Evolutionary conservation across 2,113 vertebrate species (phyloP).

Genomic region (Toxotes jaculatrix): DNA sequence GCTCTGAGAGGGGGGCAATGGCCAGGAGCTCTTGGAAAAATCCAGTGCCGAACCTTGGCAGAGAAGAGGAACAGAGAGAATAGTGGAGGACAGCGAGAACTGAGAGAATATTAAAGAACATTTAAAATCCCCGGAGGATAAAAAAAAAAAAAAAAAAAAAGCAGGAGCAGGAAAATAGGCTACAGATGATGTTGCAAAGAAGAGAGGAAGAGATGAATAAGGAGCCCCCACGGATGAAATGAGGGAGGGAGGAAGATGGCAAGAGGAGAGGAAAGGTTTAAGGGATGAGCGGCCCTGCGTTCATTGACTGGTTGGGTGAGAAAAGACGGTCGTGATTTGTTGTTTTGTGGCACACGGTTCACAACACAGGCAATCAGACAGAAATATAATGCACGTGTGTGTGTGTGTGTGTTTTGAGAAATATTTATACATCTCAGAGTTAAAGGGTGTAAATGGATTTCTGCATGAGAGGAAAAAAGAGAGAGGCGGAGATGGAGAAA

Average conservation of each 20-base stretch:
- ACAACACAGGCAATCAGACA: slow-evolving; percentile 48
- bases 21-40: slow-evolving; percentile 57
- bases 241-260: slow-evolving; percentile 43
- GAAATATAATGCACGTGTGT: slow-evolving; percentile 46
- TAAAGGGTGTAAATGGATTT: slow-evolving; percentile 72
- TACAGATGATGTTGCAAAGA: slow-evolving; percentile 67
- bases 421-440: slow-evolving; percentile 59
- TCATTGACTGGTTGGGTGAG: slow-evolving; percentile 56
- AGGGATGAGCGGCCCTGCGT: slow-evolving; percentile 59
- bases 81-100: slow-evolving; percentile 64
- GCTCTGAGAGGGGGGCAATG: slow-evolving; percentile 24
- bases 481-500: slow-evolving; percentile 48
- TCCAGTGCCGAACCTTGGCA: slow-evolving; percentile 23
- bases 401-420: slow-evolving; percentile 49
- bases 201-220: slow-evolving; percentile 64
- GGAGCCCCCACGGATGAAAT: slow-evolving; percentile 34
- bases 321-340: slow-evolving; percentile 67
- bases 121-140: slow-evolving; percentile 56
- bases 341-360: slow-evolving; percentile 67
- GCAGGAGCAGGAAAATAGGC: slow-evolving; percentile 51
- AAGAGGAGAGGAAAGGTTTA: slow-evolving; percentile 63
- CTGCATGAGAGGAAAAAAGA: slow-evolving; percentile 43
- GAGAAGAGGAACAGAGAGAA: slow-evolving; percentile 63
- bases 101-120: slow-evolving; percentile 77
- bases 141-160: slow-evolving; percentile 55